Conservation (phyloP, 2,113 vertebrate species). For the Hippocampus barbouri region DNA sequence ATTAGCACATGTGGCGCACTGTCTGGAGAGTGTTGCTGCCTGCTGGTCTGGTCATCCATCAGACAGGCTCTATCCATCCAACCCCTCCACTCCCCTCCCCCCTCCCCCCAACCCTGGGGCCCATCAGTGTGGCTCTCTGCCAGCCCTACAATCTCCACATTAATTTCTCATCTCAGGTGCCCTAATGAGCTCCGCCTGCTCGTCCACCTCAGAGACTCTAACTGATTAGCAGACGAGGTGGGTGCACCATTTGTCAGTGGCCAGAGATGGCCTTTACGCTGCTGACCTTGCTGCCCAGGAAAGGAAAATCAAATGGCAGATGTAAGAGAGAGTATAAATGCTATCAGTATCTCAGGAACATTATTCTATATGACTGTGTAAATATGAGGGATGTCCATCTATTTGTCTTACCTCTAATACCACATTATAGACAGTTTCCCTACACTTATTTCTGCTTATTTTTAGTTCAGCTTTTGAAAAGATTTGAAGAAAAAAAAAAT, state of each 20-base stretch:
- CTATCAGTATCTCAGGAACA: background rate
- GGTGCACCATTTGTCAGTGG: slow-evolving; percentile 65
- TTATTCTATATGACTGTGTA: background rate
- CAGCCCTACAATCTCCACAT: slow-evolving; percentile 63
- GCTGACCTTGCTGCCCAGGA: slow-evolving; percentile 68
- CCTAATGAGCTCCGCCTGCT: slow-evolving; percentile 73
- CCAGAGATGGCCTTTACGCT: slow-evolving; percentile 67
- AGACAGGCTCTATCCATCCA: slow-evolving; percentile 50
- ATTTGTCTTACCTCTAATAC: too few species aligned
- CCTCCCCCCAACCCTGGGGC: slow-evolving; percentile 8
- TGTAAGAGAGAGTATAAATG: slow-evolving; percentile 1
- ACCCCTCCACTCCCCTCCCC: slow-evolving; percentile 1
- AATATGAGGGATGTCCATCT: too few species aligned
- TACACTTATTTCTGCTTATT: too few species aligned
- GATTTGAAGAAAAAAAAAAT: too few species aligned
- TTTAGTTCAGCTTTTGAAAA: too few species aligned
- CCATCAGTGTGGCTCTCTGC: slow-evolving; percentile 52
- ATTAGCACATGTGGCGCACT: slow-evolving; percentile 32
- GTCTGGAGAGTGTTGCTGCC: slow-evolving; percentile 47
- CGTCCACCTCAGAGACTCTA: slow-evolving; percentile 64
- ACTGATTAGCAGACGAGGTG: slow-evolving; percentile 64
- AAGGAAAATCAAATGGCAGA: slow-evolving; percentile 30
- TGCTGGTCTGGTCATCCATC: slow-evolving; percentile 65
- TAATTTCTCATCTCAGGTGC: slow-evolving; percentile 68
- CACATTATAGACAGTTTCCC: too few species aligned